phyloP scores from a whole-genome alignment of 2,797 vertebrate species.

The Hylomyscus alleni region DNA sequence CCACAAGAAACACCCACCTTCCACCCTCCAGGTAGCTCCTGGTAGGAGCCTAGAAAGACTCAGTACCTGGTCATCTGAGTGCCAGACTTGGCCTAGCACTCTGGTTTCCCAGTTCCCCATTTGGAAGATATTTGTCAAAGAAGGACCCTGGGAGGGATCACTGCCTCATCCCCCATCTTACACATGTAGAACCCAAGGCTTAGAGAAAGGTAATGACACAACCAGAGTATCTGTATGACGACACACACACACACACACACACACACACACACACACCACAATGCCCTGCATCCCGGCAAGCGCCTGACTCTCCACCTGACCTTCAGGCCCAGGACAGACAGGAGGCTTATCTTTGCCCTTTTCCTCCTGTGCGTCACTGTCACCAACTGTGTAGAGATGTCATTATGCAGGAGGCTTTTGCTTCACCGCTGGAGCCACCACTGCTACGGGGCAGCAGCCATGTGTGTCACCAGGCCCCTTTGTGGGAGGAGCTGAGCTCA shows the following conservation, averaged over 20 bases:
- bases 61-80: background rate
- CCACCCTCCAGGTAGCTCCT: constrained; percentile 40
- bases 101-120: background rate
- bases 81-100: background rate
- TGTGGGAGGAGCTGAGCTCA: background rate
- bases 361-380: constrained; percentile 67
- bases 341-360: constrained; percentile 72
- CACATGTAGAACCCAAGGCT: constrained; percentile 24
- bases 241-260: background rate
- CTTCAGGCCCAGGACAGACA: constrained; percentile 30
- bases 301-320: constrained; percentile 44
- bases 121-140: background rate
- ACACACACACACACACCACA: background rate
- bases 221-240: background rate
- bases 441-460: background rate
- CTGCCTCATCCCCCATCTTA: background rate
- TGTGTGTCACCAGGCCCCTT: background rate
- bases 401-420: constrained; percentile 22
- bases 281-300: background rate
- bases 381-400: constrained; percentile 2
- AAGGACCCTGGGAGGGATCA: background rate
- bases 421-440: constrained; percentile 57
- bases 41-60: background rate
- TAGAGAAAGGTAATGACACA: background rate
- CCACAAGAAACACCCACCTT: constrained; percentile 77